These are phyloP conservation scores for Leguminivora glycinivorella DNA, from an alignment of 1,140 invertebrate genomes.

Conservation along the genomic window DNA sequence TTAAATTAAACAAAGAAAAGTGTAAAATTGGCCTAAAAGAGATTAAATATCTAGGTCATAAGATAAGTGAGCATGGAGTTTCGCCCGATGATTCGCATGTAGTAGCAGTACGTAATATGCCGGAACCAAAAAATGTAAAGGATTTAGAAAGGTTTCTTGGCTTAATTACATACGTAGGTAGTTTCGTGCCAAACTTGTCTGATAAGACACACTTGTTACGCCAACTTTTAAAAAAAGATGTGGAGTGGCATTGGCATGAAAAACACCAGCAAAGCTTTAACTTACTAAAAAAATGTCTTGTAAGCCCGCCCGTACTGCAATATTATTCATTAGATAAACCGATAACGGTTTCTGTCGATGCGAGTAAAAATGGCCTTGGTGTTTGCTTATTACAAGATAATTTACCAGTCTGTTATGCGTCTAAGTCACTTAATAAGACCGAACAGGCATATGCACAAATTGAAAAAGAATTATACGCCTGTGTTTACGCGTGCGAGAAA, in stretches of 20 bases:
- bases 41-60: conserved; percentile 14
- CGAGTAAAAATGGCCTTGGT: too few relatives aligned
- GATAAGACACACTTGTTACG: too few relatives aligned
- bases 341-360: background rate
- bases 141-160: too few relatives aligned
- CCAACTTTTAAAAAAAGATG: too few relatives aligned
- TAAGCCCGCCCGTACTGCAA: background rate
- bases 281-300: background rate
- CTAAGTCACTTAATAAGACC: background rate
- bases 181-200: too few relatives aligned
- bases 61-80: background rate
- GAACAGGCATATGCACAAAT: conserved; percentile 9
- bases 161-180: too few relatives aligned
- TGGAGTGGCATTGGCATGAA: too few relatives aligned
- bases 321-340: conserved; percentile 15
- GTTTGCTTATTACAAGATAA: background rate
- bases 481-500: conserved; percentile 14
- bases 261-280: background rate
- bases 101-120: background rate
- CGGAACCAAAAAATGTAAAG: background rate
- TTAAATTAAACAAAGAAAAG: too few relatives aligned
- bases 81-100: background rate
- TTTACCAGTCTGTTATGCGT: conserved; percentile 14
- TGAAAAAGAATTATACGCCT: background rate
- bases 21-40: background rate